These are phyloP conservation scores for Daubentonia madagascariensis DNA, from an alignment of 2,113 vertebrate species.

Conservation along the genomic window DNA sequence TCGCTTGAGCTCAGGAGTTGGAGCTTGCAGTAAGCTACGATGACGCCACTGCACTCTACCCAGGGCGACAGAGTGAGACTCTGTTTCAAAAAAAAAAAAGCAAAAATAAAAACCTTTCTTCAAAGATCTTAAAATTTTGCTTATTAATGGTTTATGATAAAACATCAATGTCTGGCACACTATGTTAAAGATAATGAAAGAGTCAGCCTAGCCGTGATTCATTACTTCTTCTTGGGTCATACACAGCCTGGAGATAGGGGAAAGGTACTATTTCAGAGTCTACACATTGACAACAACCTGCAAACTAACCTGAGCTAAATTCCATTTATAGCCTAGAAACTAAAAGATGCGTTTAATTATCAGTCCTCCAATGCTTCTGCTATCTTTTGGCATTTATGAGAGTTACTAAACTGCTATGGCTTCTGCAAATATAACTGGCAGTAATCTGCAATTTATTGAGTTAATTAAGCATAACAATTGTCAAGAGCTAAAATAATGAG, in stretches of 20 bases:
- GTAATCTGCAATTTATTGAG: conserved; percentile 51
- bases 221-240: background rate
- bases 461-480: conserved; percentile 66
- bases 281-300: background rate
- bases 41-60: too few relatives aligned
- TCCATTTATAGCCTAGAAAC: conserved; percentile 41
- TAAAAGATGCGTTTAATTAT: conserved; percentile 58
- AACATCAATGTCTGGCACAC: background rate
- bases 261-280: background rate
- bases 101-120: background rate
- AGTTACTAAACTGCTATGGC: conserved; percentile 46
- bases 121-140: background rate
- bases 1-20: too few relatives aligned
- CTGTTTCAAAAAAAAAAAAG: background rate
- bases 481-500: conserved; percentile 59
- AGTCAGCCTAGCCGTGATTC: background rate
- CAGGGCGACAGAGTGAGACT: too few relatives aligned
- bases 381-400: conserved; percentile 42
- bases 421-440: conserved; percentile 54
- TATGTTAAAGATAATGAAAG: background rate
- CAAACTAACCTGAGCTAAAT: background rate
- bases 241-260: background rate
- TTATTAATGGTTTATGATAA: background rate
- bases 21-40: too few relatives aligned
- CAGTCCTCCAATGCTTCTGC: background rate